Evolutionary conservation across 2,888 invertebrate species (phyloP), one percentile per base, ranked within the genome.

Genomic region (Carpatolechia fugitivella): DNA sequence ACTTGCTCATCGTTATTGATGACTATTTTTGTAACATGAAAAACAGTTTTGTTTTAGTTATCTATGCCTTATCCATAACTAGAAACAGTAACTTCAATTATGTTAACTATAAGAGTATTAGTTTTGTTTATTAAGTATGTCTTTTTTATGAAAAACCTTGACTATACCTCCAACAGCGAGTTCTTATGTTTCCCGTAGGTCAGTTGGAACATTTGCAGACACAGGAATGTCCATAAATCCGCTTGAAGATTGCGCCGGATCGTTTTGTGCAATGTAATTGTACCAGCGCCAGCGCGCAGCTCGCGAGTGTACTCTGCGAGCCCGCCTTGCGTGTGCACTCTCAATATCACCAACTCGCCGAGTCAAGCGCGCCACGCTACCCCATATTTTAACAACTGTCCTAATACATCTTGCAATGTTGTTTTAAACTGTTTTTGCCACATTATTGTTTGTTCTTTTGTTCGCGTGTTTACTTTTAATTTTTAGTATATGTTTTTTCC

Each of bases 371-470:
- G 76, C 74, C 69, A 78, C 76, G 79, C 82, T 84, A 88, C 90
- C 90, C 90, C 82, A 88, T 90, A 89, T 90, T 90, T 90, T 90
- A 90, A 90, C 90, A 90, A 90, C 90, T 90, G 90, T 90, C 89
- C 90, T 88, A 89, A 89, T 90, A 87, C 88, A 90, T 90, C 90
- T 89, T 87, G 85, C 88, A 86, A 88, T 90, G 87, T 90, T 90
- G 82, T 89, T 89, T 89, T 88, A 84, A 86, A 87, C 82, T 86
- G 86, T 88, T 86, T 86, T 84, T 83, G 83, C 85, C 78, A 85
- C 79, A 82, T 82, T 83, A 82, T 82, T 86, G 82, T 89, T 88
- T 85, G 80, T 81, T 78, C 80, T 78, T 81, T 84, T 59, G 52
- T 82, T 76, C 69, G 65, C 74, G 69, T 86, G 84, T 90, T 90